Conservation (phyloP, 1,140 invertebrate genomes). For the Trinorchestia longiramus region DNA sequence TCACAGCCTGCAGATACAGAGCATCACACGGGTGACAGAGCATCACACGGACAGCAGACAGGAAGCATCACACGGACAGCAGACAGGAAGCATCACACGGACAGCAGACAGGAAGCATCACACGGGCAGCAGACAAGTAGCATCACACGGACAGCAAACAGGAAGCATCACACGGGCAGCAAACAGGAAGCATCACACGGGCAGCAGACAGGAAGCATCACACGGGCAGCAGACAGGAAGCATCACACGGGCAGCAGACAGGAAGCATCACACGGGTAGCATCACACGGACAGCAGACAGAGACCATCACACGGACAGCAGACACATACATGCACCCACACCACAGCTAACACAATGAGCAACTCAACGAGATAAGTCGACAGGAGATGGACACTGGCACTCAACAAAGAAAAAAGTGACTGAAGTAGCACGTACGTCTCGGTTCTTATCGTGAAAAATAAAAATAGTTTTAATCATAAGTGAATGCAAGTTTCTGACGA, state of each 20-base stretch:
- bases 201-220: neutral
- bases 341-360: neutral
- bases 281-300: too few species aligned
- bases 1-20: neutral
- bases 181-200: neutral
- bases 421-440: neutral
- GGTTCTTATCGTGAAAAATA: neutral
- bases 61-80: neutral
- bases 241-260: neutral
- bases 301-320: neutral
- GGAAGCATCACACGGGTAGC: neutral
- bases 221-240: too few species aligned
- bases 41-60: neutral
- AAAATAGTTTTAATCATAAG: neutral
- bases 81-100: neutral
- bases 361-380: neutral
- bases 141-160: neutral
- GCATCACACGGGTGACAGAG: neutral
- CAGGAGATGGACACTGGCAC: neutral
- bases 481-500: too few species aligned
- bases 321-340: neutral
- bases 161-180: neutral
- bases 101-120: neutral
- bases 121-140: neutral
- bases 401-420: neutral